These are phyloP conservation scores for Champsocephalus esox DNA, from an alignment of 2,797 vertebrate genomes.

Conservation along the genomic window DNA sequence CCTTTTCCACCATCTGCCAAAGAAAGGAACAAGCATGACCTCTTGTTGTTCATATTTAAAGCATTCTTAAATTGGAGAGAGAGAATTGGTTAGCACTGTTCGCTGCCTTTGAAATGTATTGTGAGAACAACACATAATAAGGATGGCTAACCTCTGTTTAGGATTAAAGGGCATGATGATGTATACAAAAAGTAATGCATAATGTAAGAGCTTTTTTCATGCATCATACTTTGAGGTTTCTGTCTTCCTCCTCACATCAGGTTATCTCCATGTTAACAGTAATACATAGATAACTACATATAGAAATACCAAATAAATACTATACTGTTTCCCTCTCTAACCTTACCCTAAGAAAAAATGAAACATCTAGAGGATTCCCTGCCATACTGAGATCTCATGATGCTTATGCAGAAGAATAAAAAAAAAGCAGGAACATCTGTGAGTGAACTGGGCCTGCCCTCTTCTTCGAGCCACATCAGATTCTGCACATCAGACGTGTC, in stretches of 20 bases:
- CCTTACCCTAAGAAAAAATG: not conserved
- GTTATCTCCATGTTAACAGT: no score
- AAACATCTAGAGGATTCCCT: not conserved
- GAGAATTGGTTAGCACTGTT: not conserved
- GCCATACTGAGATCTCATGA: slow-evolving; percentile 28
- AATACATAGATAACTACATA: no score
- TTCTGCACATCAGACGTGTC: slow-evolving; percentile 35
- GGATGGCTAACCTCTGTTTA: slow-evolving; percentile 9
- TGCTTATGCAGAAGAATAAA: slow-evolving; percentile 8
- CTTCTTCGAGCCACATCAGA: slow-evolving; percentile 51
- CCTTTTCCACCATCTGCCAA: no score
- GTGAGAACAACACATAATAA: slow-evolving; percentile 1
- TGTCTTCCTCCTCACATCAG: not conserved
- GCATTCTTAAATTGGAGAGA: not conserved
- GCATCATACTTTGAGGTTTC: no score
- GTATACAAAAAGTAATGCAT: no score
- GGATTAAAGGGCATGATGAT: not conserved
- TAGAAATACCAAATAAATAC: no score
- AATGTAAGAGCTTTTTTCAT: no score
- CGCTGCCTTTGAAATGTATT: slow-evolving; percentile 9
- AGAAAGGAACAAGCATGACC: no score
- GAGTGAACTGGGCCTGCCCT: slow-evolving; percentile 51
- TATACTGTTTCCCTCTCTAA: not conserved
- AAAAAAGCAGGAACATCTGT: slow-evolving; percentile 30
- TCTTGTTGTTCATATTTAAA: no score